A percentile compares a stretch with the other conserved stretches of the same genome.
phyloP scores from a whole-genome alignment of 2,797 vertebrate genomes.

The Amazona ochrocephala region DNA sequence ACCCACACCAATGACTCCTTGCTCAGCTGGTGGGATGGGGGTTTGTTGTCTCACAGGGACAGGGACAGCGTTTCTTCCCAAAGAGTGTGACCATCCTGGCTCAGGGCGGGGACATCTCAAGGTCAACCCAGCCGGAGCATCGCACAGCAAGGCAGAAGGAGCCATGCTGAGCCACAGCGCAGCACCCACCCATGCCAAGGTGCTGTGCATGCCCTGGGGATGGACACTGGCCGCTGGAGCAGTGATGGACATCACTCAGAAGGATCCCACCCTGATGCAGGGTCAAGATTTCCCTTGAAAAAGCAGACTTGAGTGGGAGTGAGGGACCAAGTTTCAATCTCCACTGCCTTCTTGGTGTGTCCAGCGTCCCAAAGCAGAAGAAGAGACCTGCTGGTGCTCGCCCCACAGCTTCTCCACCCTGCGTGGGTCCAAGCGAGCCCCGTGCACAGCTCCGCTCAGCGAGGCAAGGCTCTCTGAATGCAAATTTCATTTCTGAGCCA shows the following conservation, averaged over 20 bases:
- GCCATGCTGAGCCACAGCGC: neutral
- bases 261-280: neutral
- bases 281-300: neutral
- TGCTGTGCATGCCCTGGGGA: neutral
- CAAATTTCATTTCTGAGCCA: slow-evolving; percentile 80
- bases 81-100: neutral
- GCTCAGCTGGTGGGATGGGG: neutral
- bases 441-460: neutral
- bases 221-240: fast-evolving
- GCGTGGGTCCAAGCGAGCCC: neutral
- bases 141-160: fast-evolving
- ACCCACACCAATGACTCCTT: neutral
- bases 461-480: slow-evolving; percentile 68
- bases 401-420: neutral
- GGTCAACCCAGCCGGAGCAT: neutral
- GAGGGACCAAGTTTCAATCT: neutral
- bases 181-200: neutral
- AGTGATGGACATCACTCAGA: neutral
- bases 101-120: neutral
- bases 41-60: neutral
- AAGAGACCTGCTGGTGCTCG: neutral
- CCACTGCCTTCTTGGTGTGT: neutral
- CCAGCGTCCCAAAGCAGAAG: neutral
- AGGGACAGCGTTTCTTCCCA: neutral
- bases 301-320: neutral